Conservation (phyloP, 2,113 vertebrate species). For the Clinocottus analis region DNA sequence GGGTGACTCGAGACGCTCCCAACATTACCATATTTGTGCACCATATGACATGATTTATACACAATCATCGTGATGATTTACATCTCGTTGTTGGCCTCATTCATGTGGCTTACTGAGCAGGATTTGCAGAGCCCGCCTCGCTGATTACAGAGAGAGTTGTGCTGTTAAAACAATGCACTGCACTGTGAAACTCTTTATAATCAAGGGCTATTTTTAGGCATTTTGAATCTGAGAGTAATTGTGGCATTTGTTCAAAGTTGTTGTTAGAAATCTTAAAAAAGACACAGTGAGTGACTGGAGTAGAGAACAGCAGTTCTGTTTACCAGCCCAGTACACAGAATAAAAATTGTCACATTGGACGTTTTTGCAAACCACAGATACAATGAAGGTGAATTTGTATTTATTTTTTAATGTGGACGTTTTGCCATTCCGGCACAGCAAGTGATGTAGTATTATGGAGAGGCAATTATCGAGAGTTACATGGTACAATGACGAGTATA, state of each 20-base stretch:
- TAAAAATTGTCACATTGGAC: not conserved
- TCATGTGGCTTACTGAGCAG: slow-evolving; percentile 60
- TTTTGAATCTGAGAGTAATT: slow-evolving; percentile 54
- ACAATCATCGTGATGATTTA: slow-evolving; percentile 65
- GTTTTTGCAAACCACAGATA: not conserved
- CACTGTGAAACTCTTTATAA: slow-evolving; percentile 54
- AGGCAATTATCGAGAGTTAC: no score
- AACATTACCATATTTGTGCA: slow-evolving; percentile 56
- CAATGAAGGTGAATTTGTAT: not conserved
- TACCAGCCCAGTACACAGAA: not conserved
- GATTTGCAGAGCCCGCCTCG: slow-evolving; percentile 39
- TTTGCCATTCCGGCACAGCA: not conserved
- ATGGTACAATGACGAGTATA: not conserved
- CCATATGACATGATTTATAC: slow-evolving; percentile 68
- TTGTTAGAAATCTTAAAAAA: slow-evolving; percentile 34
- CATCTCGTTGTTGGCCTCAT: slow-evolving; percentile 54
- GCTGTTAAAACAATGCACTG: slow-evolving; percentile 68
- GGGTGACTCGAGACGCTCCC: slow-evolving; percentile 45
- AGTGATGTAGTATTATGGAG: not conserved
- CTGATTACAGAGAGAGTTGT: slow-evolving; percentile 67
- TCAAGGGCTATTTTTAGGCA: slow-evolving; percentile 56
- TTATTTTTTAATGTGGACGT: not conserved
- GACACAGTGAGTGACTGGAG: slow-evolving; percentile 33
- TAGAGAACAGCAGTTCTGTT: slow-evolving; percentile 34
- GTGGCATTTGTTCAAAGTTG: slow-evolving; percentile 55